Base-by-base conservation (phyloP, 2,888 invertebrate species). In the Tridacna crocea region DNA sequence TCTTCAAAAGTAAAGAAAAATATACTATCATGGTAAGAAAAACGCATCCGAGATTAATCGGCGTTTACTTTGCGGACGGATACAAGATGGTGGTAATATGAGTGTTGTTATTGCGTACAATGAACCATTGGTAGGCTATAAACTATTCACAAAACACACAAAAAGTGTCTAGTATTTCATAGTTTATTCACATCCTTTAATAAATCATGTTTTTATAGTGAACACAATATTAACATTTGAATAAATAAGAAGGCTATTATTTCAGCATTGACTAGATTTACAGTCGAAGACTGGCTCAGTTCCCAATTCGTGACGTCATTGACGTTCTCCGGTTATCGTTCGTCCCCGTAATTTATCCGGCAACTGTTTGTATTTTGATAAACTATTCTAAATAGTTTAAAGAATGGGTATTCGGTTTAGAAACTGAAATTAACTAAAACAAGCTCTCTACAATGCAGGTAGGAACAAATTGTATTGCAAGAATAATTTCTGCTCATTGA, bases 231-330 rank as follows among this genome's bases (percentile, higher is more conserved):
- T 68, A 70, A 70, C 22, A 70, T 51, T 70, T 70, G 70, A 70
- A 70, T 70, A 70, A 70, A 70, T 70, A 51, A 70, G 51, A 47
- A 15, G 51, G 70, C n/a, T 66, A 27, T 13, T 51, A 24, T 51
- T 70, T 51, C n/a, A 51, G 22, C 13, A 26, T n/a, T 76, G 75
- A 76, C 75, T 76, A 76, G 63, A 77, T 24, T 72, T 51, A 77
- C 63, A 26, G 27, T 68, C 60, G 48, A n/a, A 26, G 72, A 83
- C 83, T 83, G 83, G 83, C 83, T 60, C 80, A 24, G 24, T 77
- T 76, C 83, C 83, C 83, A 83, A 65, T 24, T n/a, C 15, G 12
- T 83, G 65, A 72, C 78, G 75, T 80, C 80, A 77, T 66, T 61
- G 27, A 63, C 48, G 36, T 63, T 51, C 63, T 77, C 77, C 46